Evolutionary conservation across 2,113 vertebrate genomes (phyloP).

Genomic region (Carlito syrichta): DNA sequence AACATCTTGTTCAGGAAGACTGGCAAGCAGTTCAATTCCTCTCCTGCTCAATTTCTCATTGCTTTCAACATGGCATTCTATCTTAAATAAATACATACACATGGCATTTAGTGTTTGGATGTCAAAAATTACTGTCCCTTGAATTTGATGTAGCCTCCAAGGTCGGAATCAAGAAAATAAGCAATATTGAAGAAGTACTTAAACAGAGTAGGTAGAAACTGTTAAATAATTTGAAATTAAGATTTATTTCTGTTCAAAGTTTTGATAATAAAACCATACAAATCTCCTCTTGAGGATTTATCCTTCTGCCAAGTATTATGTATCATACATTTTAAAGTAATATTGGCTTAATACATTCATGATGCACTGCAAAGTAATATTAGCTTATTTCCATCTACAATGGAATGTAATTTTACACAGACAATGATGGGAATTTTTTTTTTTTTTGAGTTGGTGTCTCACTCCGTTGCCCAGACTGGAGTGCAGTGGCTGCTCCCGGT

Average conservation of each 20-base stretch:
- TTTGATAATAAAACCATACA: background rate
- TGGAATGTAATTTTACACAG: background rate
- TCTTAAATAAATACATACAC: background rate
- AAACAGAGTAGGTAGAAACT: background rate
- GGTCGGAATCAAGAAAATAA: background rate
- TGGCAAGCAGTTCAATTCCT: background rate
- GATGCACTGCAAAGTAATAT: background rate
- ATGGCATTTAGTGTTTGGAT: background rate
- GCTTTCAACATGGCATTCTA: background rate
- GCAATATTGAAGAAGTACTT: background rate
- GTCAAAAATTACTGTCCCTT: background rate
- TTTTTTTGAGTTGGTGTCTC: no score
- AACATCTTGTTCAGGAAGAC: background rate
- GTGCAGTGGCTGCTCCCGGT: no score
- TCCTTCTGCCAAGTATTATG: background rate
- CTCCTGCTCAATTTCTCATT: background rate
- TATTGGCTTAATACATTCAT: background rate
- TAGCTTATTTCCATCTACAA: no score
- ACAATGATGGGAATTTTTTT: background rate
- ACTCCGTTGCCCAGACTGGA: no score
- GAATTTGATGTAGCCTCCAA: background rate
- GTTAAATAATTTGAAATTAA: background rate
- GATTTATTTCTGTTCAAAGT: background rate
- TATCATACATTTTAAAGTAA: background rate
- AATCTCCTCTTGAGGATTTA: background rate